phyloP scores from a whole-genome alignment of 1,140 invertebrate genomes.

The Scaptomyza montana region DNA sequence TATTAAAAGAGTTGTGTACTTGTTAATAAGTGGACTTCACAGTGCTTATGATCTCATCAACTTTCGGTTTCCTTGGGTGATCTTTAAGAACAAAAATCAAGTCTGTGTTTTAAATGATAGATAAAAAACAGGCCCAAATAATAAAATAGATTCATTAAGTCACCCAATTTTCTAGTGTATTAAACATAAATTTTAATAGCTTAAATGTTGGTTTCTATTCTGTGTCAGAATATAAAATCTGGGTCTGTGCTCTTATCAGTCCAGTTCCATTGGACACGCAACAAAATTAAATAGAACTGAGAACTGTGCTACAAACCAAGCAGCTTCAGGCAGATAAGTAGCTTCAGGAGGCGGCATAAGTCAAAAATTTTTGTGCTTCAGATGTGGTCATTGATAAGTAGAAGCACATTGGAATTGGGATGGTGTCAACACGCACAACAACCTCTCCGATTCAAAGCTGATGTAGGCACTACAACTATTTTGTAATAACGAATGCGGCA shows the following conservation, averaged over 20 bases:
- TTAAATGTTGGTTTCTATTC: neutral
- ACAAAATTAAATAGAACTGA: slow-evolving; percentile 29
- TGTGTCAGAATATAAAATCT: slow-evolving; percentile 18
- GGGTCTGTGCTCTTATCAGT: slow-evolving; percentile 45
- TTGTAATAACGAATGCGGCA: slow-evolving; percentile 56
- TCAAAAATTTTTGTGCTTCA: slow-evolving; percentile 26
- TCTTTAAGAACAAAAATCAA: too few relatives aligned
- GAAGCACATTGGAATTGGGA: slow-evolving; percentile 6
- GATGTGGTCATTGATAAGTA: slow-evolving; percentile 45
- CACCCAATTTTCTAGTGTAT: too few relatives aligned
- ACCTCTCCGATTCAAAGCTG: too few relatives aligned
- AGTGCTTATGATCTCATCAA: slow-evolving; percentile 5
- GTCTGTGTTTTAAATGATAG: too few relatives aligned
- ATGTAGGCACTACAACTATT: slow-evolving; percentile 45
- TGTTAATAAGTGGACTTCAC: neutral
- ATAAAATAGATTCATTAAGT: too few relatives aligned
- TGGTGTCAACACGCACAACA: neutral
- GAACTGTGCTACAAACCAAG: slow-evolving; percentile 50
- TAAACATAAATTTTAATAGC: neutral
- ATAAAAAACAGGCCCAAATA: too few relatives aligned
- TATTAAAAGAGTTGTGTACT: slow-evolving; percentile 18
- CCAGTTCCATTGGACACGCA: slow-evolving; percentile 35
- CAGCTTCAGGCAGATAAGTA: slow-evolving; percentile 45
- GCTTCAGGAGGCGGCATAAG: slow-evolving; percentile 11
- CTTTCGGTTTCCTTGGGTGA: neutral